phyloP scores from a whole-genome alignment of 2,888 invertebrate species.

The Spicauda simplicius region DNA sequence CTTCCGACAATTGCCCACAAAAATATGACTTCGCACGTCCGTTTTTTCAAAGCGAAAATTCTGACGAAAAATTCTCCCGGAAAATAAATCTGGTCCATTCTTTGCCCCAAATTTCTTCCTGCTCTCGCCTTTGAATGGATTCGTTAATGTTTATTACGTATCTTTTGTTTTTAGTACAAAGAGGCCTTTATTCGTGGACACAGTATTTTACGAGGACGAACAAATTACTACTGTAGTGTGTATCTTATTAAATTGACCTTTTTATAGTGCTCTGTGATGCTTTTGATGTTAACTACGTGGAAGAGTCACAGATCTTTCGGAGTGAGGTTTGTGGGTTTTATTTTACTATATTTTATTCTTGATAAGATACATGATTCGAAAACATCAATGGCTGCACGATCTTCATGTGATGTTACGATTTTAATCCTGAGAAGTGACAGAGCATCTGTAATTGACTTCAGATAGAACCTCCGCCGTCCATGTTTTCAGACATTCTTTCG shows the following conservation, averaged over 20 bases:
- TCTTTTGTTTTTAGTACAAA: constrained; percentile 35
- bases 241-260: neutral
- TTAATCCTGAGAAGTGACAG: too few relatives aligned
- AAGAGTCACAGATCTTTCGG: too few relatives aligned
- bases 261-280: too few relatives aligned
- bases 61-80: constrained; percentile 18
- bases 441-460: too few relatives aligned
- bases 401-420: too few relatives aligned
- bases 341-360: too few relatives aligned
- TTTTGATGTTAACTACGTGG: too few relatives aligned
- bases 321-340: too few relatives aligned
- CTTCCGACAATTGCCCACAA: constrained; percentile 15
- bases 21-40: constrained; percentile 14
- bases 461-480: too few relatives aligned
- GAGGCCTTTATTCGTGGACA: constrained; percentile 8
- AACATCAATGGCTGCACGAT: too few relatives aligned
- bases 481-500: too few relatives aligned
- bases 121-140: constrained; percentile 24
- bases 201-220: constrained; percentile 8
- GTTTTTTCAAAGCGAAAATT: constrained; percentile 23
- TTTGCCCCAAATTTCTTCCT: constrained; percentile 35
- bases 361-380: too few relatives aligned
- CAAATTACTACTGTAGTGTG: constrained; percentile 17
- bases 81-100: constrained; percentile 34
- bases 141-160: constrained; percentile 36